Evolutionary conservation across 2,797 vertebrate species (phyloP).

Genomic region (Cossypha dichroa): DNA sequence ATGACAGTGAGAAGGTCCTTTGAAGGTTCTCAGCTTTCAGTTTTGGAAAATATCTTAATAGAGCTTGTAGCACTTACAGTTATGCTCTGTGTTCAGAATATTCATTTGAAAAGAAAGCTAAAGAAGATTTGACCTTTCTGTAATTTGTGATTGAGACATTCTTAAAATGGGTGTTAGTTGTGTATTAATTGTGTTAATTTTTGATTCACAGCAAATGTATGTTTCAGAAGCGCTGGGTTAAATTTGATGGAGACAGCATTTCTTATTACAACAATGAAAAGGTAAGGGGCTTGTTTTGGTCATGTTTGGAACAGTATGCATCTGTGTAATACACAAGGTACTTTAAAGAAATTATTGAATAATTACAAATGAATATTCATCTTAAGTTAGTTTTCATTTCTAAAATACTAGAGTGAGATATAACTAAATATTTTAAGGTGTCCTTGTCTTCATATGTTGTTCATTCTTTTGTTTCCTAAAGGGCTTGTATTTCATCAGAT

Average conservation of each 20-base stretch:
- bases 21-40: not conserved
- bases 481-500: not conserved
- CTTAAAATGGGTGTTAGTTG: not conserved
- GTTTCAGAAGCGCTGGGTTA: constrained; percentile 95
- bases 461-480: not conserved
- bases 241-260: constrained; percentile 89
- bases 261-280: constrained; percentile 94
- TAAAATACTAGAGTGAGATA: not conserved
- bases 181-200: not conserved
- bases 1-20: not conserved
- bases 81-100: not conserved
- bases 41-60: not conserved
- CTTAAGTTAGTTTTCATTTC: not conserved
- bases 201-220: constrained; percentile 84
- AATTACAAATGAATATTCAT: not conserved
- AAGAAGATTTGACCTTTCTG: not conserved
- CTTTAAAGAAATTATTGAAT: not conserved
- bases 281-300: constrained; percentile 72
- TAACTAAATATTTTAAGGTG: not conserved
- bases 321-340: not conserved
- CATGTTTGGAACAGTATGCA: not conserved
- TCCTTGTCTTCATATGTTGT: not conserved
- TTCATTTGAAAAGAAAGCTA: not conserved
- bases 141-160: not conserved
- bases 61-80: not conserved